Evolutionary conservation across 2,113 vertebrate species (phyloP), one percentile per base, ranked within the genome.

Genomic region (Alces alces): DNA sequence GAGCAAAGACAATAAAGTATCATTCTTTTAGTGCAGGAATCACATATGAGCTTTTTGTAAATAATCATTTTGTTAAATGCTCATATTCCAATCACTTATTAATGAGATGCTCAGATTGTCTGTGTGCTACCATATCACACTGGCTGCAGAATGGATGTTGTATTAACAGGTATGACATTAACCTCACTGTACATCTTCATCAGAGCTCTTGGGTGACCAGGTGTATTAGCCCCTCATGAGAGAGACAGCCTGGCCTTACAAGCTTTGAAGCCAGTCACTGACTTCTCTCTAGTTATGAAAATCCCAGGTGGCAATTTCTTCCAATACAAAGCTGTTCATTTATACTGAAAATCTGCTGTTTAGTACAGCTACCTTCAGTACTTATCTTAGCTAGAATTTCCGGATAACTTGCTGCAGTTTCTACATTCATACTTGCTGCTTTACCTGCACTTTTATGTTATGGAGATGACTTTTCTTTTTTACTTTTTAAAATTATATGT

Each of bases 11-110:
- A 96, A 19, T 89, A 50, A 94, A 6, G 12, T 55, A 61, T 57
- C 87, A 19, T 91, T 97, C 45, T 76, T 93, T 96, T 61, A 95
- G 15, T 76, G 17, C 25, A 97, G 17, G 50, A 92, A 60, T 79
- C 33, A 78, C 54, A 89, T 64, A 52, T 52, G 47, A 95, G n/a
- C 12, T 82, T 86, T 91, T 39, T 93, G 66, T 82, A 83, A 95
- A 80, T 52, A 43, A 33, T 66, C 70, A 78, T 30, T 95, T 93
- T 64, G 78, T 82, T 89, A 91, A 95, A 92, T 30, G 92, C 50
- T 64, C 36, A 73, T 47, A 66, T 84, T 94, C 21, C 57, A 91
- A 70, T 73, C 16, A 83, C 30, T 90, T 82, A 52, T 91, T 93
- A 86, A 79, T 27, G 27, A 70, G 55, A 58, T 80, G 11, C 16